Percentiles rank a stretch among this genome's conserved stretches.
Evolutionary conservation across 2,888 invertebrate genomes (phyloP).

Genomic region (Acronicta psi): DNA sequence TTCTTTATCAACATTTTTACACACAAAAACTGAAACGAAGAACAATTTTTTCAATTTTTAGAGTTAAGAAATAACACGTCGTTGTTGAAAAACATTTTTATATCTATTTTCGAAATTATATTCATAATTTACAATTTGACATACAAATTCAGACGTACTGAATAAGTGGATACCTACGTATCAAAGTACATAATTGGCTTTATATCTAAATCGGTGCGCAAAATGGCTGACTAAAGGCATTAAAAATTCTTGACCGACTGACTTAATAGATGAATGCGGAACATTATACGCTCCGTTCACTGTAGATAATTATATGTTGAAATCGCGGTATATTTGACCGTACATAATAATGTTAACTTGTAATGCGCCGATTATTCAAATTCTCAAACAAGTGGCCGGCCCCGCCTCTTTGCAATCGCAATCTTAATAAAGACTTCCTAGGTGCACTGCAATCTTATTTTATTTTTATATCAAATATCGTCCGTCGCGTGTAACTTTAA

Average conservation of each 20-base stretch:
- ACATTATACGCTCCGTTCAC: conserved; percentile 59
- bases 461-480: conserved; percentile 82
- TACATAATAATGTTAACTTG: conserved; percentile 74
- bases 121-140: conserved; percentile 35
- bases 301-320: conserved; percentile 70
- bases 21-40: not conserved
- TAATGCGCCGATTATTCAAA: conserved; percentile 85
- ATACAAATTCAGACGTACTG: conserved; percentile 27
- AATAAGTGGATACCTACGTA: conserved; percentile 30
- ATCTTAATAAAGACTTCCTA: conserved; percentile 89
- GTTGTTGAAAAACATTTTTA: conserved; percentile 8
- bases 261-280: conserved; percentile 66
- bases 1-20: too few relatives aligned
- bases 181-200: conserved; percentile 48
- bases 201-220: conserved; percentile 54
- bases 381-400: conserved; percentile 78
- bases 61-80: conserved; percentile 9
- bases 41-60: conserved; percentile 2
- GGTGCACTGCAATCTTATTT: conserved; percentile 77
- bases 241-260: conserved; percentile 64
- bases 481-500: conserved; percentile 76
- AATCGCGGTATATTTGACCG: conserved; percentile 70
- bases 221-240: conserved; percentile 60
- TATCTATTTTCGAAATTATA: conserved; percentile 2
- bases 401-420: conserved; percentile 86